phyloP scores from a whole-genome alignment of 2,113 vertebrate species.

The Cyprinodon tularosa region DNA sequence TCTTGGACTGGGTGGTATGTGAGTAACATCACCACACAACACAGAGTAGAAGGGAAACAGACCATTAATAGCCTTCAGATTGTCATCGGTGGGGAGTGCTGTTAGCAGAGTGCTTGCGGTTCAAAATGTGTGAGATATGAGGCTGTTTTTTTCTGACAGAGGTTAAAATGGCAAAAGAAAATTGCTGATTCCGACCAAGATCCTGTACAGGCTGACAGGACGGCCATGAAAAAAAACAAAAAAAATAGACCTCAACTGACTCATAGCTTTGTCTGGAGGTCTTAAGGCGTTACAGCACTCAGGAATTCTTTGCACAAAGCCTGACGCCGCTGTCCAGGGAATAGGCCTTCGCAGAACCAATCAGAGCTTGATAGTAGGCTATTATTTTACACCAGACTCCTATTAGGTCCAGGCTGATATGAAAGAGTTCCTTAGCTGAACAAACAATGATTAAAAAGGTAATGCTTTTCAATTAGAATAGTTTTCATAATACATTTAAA shows the following conservation, averaged over 20 bases:
- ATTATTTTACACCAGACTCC: background rate
- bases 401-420: too few species aligned
- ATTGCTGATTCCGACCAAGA: slow-evolving; percentile 57
- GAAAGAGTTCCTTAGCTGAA: too few species aligned
- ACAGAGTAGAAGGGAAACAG: slow-evolving; percentile 2
- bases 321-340: slow-evolving; percentile 6
- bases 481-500: too few species aligned
- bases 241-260: slow-evolving; percentile 30
- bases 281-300: slow-evolving; percentile 17
- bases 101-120: slow-evolving; percentile 36
- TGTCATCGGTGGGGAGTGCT: slow-evolving; percentile 15
- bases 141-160: slow-evolving; percentile 19
- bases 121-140: slow-evolving; percentile 19
- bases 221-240: slow-evolving; percentile 38
- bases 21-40: slow-evolving; percentile 9
- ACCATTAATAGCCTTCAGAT: slow-evolving; percentile 2
- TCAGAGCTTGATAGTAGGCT: background rate
- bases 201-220: slow-evolving; percentile 36
- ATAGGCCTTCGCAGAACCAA: slow-evolving; percentile 4
- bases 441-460: background rate
- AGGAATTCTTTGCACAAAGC: slow-evolving; percentile 3
- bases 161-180: slow-evolving; percentile 51
- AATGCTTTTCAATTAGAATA: too few species aligned
- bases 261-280: slow-evolving; percentile 49
- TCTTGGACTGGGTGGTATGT: too few species aligned